Evolutionary conservation across 1,140 invertebrate species (phyloP).

Genomic region (Aricia agestis): DNA sequence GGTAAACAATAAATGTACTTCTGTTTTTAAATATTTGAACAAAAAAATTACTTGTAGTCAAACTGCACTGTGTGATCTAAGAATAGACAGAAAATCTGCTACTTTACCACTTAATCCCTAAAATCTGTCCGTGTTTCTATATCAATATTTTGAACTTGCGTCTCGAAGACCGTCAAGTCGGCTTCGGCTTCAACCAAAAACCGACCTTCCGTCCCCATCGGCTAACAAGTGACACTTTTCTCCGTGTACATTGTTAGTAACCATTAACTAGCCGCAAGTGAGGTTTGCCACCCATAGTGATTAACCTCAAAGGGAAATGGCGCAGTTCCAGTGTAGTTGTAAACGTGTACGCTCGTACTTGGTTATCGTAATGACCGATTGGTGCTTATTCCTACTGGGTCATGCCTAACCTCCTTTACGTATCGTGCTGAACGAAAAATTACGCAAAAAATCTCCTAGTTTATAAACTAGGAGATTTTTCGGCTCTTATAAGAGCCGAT

Average conservation of each 20-base stretch:
- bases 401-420: background rate
- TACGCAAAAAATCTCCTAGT: background rate
- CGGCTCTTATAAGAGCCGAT: too few species aligned
- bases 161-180: too few species aligned
- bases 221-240: background rate
- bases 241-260: constrained; percentile 21
- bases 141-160: too few species aligned
- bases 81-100: too few species aligned
- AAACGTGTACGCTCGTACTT: constrained; percentile 28
- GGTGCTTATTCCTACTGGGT: background rate
- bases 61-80: too few species aligned
- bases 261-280: constrained; percentile 35
- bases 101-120: too few species aligned
- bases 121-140: too few species aligned
- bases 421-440: background rate
- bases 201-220: background rate
- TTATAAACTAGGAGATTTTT: background rate
- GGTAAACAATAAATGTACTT: too few species aligned
- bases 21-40: too few species aligned
- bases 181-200: too few species aligned
- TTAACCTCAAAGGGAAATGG: constrained; percentile 40
- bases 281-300: constrained; percentile 37
- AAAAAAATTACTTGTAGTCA: too few species aligned
- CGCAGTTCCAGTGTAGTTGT: constrained; percentile 29
- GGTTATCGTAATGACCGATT: constrained; percentile 26